Conservation (phyloP, 2,888 invertebrate genomes). For the Eilema depressum region DNA sequence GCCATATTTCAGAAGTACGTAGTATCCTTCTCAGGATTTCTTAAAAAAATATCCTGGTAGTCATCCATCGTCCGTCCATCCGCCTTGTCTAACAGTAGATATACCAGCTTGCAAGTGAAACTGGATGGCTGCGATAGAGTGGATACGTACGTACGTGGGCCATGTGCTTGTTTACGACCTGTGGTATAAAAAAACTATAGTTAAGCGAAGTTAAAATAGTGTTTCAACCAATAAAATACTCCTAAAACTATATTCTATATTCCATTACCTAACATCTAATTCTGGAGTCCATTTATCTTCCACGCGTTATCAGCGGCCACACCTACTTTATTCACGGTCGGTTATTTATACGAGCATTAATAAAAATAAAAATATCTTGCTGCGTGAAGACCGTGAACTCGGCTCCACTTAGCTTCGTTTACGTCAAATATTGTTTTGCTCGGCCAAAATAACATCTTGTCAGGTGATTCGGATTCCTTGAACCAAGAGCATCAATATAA, state of each 20-base stretch:
- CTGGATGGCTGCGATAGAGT: too few species aligned
- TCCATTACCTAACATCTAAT: neutral
- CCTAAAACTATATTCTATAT: neutral
- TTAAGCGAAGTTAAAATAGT: too few species aligned
- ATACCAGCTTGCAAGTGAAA: too few species aligned
- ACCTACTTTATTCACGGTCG: constrained; percentile 31
- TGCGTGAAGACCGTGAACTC: constrained; percentile 30
- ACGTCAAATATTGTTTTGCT: constrained; percentile 3
- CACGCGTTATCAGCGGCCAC: constrained; percentile 20
- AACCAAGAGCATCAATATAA: neutral
- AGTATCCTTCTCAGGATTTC: too few species aligned
- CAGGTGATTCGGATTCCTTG: neutral
- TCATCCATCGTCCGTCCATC: too few species aligned
- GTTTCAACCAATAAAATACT: too few species aligned
- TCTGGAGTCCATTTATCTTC: neutral
- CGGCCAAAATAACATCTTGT: constrained; percentile 5
- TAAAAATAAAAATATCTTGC: constrained; percentile 38
- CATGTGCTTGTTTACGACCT: too few species aligned
- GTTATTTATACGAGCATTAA: constrained; percentile 41
- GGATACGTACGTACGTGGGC: too few species aligned
- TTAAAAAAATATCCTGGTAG: too few species aligned
- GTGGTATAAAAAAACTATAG: too few species aligned
- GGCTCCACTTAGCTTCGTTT: constrained; percentile 25
- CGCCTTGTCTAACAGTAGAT: too few species aligned
- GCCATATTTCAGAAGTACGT: too few species aligned